Conservation (phyloP, 2,888 invertebrate genomes). For the Syrphus vitripennis region DNA sequence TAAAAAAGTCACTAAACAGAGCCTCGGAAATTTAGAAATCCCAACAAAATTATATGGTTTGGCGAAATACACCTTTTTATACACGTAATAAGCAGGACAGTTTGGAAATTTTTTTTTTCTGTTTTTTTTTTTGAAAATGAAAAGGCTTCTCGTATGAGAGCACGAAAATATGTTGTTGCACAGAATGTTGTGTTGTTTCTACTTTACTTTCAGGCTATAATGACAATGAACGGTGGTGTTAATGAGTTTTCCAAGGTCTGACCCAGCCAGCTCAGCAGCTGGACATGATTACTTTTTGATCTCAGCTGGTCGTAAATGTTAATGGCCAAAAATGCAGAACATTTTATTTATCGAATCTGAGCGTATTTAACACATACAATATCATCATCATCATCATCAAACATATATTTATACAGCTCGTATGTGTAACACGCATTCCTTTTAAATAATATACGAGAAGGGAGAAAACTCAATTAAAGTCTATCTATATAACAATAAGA, state of each 20-base stretch:
- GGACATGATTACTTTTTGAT: slow-evolving; percentile 70
- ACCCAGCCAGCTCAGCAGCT: too few relatives aligned
- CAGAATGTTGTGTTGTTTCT: background rate
- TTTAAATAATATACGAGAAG: background rate
- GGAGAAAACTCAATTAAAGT: background rate
- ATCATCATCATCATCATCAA: background rate
- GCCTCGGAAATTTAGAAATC: too few relatives aligned
- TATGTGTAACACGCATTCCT: background rate
- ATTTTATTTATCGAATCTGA: slow-evolving; percentile 52
- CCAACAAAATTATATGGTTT: background rate
- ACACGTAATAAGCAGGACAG: slow-evolving; percentile 33
- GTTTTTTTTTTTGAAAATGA: background rate
- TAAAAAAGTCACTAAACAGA: too few relatives aligned
- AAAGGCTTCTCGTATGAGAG: background rate
- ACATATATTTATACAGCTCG: background rate
- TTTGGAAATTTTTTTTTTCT: slow-evolving; percentile 27
- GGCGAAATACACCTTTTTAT: background rate
- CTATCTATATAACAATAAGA: background rate
- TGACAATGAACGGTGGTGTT: slow-evolving; percentile 58
- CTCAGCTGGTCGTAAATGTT: slow-evolving; percentile 65
- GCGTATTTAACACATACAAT: background rate
- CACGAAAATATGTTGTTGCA: background rate
- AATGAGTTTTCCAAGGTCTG: slow-evolving; percentile 69
- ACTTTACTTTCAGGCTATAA: slow-evolving; percentile 7
- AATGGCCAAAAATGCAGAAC: slow-evolving; percentile 51